Conservation (phyloP, 2,797 vertebrate species). For the Bradypodion pumilum region DNA sequence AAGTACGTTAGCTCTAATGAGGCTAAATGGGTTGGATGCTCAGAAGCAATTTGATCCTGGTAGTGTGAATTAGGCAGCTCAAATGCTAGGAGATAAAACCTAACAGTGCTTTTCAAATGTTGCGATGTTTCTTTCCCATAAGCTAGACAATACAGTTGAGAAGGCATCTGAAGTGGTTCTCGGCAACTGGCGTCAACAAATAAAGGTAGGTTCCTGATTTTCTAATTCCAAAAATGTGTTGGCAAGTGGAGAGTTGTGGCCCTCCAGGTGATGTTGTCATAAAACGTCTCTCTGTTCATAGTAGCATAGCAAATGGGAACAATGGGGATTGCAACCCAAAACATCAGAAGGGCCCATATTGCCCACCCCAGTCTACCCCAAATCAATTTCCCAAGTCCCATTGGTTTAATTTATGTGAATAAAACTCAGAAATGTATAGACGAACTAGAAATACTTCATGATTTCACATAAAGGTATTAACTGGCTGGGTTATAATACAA, state of each 20-base stretch:
- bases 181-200: constrained; percentile 84
- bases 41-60: background rate
- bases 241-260: background rate
- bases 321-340: no score
- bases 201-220: constrained; percentile 78
- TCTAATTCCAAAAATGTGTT: background rate
- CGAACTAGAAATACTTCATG: background rate
- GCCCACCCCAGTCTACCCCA: no score
- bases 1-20: background rate
- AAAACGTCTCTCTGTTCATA: no score
- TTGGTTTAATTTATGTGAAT: background rate
- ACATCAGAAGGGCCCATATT: no score
- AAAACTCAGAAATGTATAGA: background rate
- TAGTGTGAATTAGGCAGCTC: background rate
- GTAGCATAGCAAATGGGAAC: no score
- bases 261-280: no score
- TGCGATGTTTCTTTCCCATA: constrained; percentile 45
- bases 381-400: background rate
- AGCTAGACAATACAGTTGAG: constrained; percentile 83
- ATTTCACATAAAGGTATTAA: background rate
- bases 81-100: background rate
- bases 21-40: background rate
- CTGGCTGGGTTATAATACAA: background rate
- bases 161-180: constrained; percentile 82
- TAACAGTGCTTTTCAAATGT: constrained; percentile 2